A percentile compares a stretch with the other conserved stretches of the same genome.
phyloP scores from a whole-genome alignment of 1,140 invertebrate genomes.

The Rhynchophorus ferrugineus region DNA sequence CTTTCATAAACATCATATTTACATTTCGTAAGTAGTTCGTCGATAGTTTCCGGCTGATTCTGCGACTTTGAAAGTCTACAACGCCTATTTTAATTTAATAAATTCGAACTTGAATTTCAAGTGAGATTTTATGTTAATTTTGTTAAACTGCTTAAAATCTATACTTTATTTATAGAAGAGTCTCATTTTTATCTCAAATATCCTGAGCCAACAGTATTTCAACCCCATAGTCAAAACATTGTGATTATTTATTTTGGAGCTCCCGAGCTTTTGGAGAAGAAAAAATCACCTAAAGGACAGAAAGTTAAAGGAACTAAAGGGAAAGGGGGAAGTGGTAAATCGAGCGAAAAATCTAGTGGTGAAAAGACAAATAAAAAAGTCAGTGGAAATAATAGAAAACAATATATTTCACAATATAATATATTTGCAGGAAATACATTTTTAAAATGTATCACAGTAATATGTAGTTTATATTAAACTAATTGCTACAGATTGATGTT shows the following conservation, averaged over 20 bases:
- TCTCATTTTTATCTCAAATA: slow-evolving; percentile 7
- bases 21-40: too few relatives aligned
- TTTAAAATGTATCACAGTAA: slow-evolving; percentile 14
- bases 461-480: slow-evolving; percentile 5
- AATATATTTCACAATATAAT: slow-evolving; percentile 23
- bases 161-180: slow-evolving; percentile 4
- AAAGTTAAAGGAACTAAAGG: too few relatives aligned
- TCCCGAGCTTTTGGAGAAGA: slow-evolving; percentile 7
- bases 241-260: slow-evolving; percentile 14
- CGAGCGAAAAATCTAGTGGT: neutral
- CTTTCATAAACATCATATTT: too few relatives aligned
- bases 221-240: neutral
- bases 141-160: too few relatives aligned
- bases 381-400: too few relatives aligned
- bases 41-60: too few relatives aligned
- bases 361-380: too few relatives aligned
- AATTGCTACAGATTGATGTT: too few relatives aligned
- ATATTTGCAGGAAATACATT: slow-evolving; percentile 14
- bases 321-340: neutral
- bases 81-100: too few relatives aligned
- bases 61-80: too few relatives aligned
- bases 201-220: neutral
- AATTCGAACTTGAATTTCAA: too few relatives aligned
- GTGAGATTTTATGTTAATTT: too few relatives aligned
- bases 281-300: slow-evolving; percentile 1